A percentile compares a stretch with the other conserved stretches of the same genome.
These are phyloP conservation scores for Rhagonycha lutea DNA, from an alignment of 2,888 invertebrate species.

Conservation along the genomic window DNA sequence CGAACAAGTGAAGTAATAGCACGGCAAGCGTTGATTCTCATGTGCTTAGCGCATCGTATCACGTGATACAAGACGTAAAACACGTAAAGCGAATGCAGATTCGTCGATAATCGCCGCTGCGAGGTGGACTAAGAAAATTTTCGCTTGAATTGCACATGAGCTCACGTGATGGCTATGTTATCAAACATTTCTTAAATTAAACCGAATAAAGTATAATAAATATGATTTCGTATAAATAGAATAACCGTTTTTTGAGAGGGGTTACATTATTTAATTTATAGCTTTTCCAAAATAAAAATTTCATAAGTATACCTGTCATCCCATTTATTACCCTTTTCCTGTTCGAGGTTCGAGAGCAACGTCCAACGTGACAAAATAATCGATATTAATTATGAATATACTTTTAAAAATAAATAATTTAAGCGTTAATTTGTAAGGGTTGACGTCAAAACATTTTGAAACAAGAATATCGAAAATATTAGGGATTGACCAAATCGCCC, in stretches of 20 bases:
- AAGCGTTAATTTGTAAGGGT: not conserved
- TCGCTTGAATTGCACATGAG: not conserved
- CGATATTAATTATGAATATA: not conserved
- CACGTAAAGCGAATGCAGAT: not conserved
- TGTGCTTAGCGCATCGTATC: not conserved
- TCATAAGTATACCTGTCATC: not conserved
- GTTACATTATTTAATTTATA: not conserved
- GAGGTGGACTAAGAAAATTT: too few relatives aligned
- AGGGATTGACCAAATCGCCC: not conserved
- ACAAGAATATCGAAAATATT: not conserved
- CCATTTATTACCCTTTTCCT: not conserved
- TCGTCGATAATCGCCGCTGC: not conserved
- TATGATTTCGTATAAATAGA: not conserved
- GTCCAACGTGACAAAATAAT: not conserved
- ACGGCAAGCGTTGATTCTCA: not conserved
- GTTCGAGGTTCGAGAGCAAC: not conserved
- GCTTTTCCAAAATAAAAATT: not conserved
- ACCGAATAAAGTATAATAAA: not conserved
- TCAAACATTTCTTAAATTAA: not conserved
- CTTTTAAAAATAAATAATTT: not conserved
- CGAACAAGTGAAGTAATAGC: not conserved
- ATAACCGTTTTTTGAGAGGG: not conserved
- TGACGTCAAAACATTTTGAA: not conserved
- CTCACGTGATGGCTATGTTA: not conserved
- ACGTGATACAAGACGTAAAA: not conserved